Percentiles rank a stretch among this genome's conserved stretches.
Conservation (phyloP, 2,797 vertebrate genomes). For the Silurus lanzhouensis region DNA sequence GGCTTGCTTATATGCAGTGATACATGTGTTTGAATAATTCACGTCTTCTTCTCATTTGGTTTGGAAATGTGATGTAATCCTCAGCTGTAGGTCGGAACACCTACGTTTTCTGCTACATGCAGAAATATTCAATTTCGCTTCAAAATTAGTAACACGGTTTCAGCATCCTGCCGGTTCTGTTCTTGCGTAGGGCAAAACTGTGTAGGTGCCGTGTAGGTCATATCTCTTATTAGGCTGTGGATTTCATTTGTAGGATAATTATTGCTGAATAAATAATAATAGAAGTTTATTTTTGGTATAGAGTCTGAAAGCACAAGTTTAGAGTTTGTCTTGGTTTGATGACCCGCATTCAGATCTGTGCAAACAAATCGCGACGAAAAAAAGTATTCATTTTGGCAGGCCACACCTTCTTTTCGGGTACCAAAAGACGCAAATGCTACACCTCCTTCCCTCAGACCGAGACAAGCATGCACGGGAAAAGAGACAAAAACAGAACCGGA, state of each 20-base stretch:
- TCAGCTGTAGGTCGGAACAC: neutral
- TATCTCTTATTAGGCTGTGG: neutral
- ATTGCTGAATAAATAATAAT: neutral
- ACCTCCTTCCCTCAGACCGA: neutral
- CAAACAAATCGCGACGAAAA: neutral
- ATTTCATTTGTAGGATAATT: neutral
- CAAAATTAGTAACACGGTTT: neutral
- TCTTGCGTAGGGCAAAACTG: neutral
- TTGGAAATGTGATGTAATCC: neutral
- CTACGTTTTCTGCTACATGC: neutral
- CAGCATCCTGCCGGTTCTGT: neutral
- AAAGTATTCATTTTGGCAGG: neutral
- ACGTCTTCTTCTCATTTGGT: neutral
- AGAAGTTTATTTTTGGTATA: neutral
- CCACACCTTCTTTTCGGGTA: neutral
- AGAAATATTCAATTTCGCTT: neutral
- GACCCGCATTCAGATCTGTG: neutral
- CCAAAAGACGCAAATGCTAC: neutral
- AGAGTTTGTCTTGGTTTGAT: neutral
- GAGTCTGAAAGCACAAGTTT: neutral
- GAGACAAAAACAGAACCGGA: neutral
- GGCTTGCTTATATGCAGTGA: neutral
- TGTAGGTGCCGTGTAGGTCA: neutral
- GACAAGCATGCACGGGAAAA: neutral
- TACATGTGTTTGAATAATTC: slow-evolving; percentile 27